Conservation (phyloP, 2,113 vertebrate genomes). For the Lagopus leucura region DNA sequence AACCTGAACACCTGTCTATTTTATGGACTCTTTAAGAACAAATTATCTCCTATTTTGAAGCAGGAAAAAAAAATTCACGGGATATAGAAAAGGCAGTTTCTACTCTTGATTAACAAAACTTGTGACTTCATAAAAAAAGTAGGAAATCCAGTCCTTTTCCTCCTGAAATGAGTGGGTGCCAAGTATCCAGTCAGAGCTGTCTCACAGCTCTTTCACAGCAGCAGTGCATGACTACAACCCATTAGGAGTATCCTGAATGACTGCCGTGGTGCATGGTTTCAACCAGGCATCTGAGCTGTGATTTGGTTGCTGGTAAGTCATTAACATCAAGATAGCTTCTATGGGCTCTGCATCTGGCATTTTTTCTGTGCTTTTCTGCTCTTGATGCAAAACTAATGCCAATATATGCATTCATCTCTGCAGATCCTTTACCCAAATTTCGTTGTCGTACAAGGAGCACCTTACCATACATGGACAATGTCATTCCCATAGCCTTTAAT, state of each 20-base stretch:
- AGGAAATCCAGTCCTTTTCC: background rate
- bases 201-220: background rate
- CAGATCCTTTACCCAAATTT: background rate
- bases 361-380: background rate
- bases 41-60: background rate
- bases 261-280: background rate
- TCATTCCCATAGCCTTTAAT: background rate
- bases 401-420: background rate
- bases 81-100: background rate
- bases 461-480: background rate
- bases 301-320: background rate
- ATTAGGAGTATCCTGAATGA: accelerated
- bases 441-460: no score
- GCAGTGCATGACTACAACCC: background rate
- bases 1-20: constrained; percentile 26
- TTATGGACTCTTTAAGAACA: background rate
- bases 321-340: background rate
- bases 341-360: background rate
- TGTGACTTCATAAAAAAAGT: background rate
- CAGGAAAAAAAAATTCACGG: background rate
- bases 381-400: background rate
- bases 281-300: background rate
- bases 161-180: background rate
- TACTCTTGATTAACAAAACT: background rate
- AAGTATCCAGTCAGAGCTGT: background rate